Evolutionary conservation across 2,113 vertebrate species (phyloP).

Genomic region (Pseudorasbora parva): DNA sequence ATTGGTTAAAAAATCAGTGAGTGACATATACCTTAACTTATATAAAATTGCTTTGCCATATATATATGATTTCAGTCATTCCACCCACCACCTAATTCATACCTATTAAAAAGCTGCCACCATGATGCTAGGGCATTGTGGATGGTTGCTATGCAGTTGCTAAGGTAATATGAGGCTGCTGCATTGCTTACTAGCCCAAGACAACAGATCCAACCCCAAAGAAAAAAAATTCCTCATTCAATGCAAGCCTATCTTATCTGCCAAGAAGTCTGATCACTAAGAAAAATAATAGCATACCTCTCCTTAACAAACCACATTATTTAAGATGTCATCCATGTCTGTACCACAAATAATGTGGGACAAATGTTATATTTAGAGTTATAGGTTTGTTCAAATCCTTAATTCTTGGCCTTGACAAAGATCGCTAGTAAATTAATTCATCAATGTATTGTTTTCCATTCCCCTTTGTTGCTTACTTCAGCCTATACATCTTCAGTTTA

Average conservation of each 20-base stretch:
- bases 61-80: too few species aligned
- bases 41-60: not conserved
- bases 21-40: too few species aligned
- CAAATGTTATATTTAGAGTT: not conserved
- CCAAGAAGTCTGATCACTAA: not conserved
- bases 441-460: not conserved
- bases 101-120: not conserved
- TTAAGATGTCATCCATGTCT: not conserved
- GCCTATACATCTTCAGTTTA: not conserved
- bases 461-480: not conserved
- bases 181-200: not conserved
- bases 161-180: not conserved
- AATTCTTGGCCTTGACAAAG: not conserved
- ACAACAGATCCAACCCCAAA: not conserved
- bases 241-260: not conserved
- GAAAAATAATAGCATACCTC: not conserved
- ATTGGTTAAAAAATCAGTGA: not conserved
- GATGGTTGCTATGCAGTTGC: not conserved
- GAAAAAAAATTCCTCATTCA: not conserved
- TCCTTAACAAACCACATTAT: not conserved
- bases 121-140: not conserved
- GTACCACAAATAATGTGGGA: not conserved
- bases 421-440: not conserved
- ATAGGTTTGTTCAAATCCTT: not conserved
- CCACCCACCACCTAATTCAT: not conserved